Conservation (phyloP, 2,888 invertebrate species). For the Pediacus dermestoides region DNA sequence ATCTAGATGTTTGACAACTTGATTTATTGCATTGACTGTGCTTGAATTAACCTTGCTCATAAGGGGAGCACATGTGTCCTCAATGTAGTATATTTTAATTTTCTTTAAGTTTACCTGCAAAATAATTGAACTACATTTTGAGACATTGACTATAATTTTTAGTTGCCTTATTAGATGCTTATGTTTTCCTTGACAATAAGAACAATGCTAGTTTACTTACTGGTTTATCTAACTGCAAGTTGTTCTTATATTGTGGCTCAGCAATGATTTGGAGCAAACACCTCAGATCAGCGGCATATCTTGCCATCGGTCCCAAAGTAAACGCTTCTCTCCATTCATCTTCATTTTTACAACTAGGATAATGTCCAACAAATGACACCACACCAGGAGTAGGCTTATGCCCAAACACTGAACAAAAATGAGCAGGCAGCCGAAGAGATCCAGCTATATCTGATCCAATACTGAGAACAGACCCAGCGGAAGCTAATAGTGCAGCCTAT, state of each 20-base stretch:
- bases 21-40: conserved; percentile 23
- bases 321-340: conserved; percentile 68
- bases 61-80: conserved; percentile 50
- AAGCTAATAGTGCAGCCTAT: conserved; percentile 69
- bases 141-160: too few species aligned
- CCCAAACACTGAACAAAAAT: conserved; percentile 91
- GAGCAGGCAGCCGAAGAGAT: conserved; percentile 81
- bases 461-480: conserved; percentile 78
- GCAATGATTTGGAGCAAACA: conserved; percentile 69
- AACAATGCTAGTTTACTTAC: too few species aligned
- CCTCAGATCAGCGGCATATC: conserved; percentile 81
- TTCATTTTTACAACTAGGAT: conserved; percentile 60
- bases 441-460: conserved; percentile 89
- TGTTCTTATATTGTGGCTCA: conserved; percentile 51
- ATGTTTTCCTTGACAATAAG: too few species aligned
- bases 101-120: conserved; percentile 59
- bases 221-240: conserved; percentile 52
- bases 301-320: conserved; percentile 79
- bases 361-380: conserved; percentile 64
- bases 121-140: too few species aligned
- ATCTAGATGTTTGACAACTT: conserved; percentile 29
- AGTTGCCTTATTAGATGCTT: too few species aligned
- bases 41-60: conserved; percentile 24
- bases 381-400: conserved; percentile 79
- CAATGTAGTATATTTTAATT: conserved; percentile 76